Conservation (phyloP, 2,888 invertebrate genomes). For the Eudemis profundana region DNA sequence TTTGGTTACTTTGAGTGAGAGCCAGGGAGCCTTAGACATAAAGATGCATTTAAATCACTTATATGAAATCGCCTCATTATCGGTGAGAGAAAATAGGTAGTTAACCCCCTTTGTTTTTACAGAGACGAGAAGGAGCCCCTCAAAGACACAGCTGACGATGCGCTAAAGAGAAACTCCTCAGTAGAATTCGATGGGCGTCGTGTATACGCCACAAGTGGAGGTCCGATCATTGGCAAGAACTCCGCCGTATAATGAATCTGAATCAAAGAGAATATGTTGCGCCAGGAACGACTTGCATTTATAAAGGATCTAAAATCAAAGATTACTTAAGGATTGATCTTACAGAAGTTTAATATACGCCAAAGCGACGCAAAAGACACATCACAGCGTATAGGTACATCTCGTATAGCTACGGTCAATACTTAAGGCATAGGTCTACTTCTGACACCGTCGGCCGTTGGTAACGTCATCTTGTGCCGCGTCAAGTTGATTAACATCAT, state of each 20-base stretch:
- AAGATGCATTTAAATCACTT: background rate
- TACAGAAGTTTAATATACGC: no score
- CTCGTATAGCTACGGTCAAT: no score
- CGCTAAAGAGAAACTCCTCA: slow-evolving; percentile 90
- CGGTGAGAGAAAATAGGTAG: background rate
- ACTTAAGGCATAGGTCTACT: no score
- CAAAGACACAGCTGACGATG: slow-evolving; percentile 88
- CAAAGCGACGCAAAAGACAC: no score
- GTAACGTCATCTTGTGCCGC: no score
- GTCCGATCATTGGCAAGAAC: slow-evolving; percentile 94
- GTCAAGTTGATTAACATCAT: no score
- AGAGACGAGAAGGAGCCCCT: slow-evolving; percentile 94
- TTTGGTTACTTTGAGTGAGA: no score
- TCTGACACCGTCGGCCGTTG: no score
- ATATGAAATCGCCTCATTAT: background rate
- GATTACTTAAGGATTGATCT: background rate
- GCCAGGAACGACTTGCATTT: slow-evolving; percentile 20
- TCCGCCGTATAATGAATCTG: slow-evolving; percentile 89
- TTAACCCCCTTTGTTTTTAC: slow-evolving; percentile 44
- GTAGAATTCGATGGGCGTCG: slow-evolving; percentile 93
- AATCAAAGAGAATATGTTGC: background rate
- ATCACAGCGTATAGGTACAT: no score
- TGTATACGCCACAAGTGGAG: slow-evolving; percentile 93
- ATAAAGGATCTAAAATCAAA: background rate
- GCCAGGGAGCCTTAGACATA: background rate